Conservation (phyloP, 2,113 vertebrate species). For the Poeciliopsis retropinna region DNA sequence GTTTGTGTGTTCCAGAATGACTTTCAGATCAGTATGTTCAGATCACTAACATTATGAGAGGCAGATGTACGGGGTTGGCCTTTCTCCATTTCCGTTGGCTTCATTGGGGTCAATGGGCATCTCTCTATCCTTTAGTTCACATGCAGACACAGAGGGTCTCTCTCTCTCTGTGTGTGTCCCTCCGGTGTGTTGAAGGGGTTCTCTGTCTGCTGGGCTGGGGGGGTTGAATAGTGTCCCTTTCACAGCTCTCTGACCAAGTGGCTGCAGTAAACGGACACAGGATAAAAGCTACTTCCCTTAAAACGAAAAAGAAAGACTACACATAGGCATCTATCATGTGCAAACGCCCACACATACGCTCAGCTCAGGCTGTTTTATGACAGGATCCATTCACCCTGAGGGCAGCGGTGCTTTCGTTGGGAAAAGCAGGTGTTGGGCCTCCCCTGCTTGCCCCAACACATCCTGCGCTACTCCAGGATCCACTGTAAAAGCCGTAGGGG, state of each 20-base stretch:
- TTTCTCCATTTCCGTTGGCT: slow-evolving; percentile 66
- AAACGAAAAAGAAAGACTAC: slow-evolving; percentile 50
- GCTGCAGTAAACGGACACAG: slow-evolving; percentile 65
- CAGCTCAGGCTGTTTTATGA: slow-evolving; percentile 49
- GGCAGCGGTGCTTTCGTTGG: slow-evolving; percentile 31
- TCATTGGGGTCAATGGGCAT: slow-evolving; percentile 60
- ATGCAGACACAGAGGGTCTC: slow-evolving; percentile 65
- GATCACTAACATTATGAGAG: slow-evolving; percentile 70
- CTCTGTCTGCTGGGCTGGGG: slow-evolving; percentile 65
- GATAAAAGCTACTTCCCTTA: slow-evolving; percentile 77
- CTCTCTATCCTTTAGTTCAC: slow-evolving; percentile 54
- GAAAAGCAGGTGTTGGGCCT: slow-evolving; percentile 67
- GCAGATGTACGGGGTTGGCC: slow-evolving; percentile 69
- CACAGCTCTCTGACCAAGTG: slow-evolving; percentile 60
- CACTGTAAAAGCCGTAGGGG: slow-evolving; percentile 17
- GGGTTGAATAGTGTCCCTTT: slow-evolving; percentile 73
- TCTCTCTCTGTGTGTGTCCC: slow-evolving; percentile 29
- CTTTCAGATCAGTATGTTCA: slow-evolving; percentile 39
- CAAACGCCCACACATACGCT: slow-evolving; percentile 9
- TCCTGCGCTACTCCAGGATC: slow-evolving; percentile 23
- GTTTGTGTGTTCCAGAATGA: slow-evolving; percentile 10
- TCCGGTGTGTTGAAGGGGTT: slow-evolving; percentile 63
- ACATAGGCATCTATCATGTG: slow-evolving; percentile 22
- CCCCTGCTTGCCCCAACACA: slow-evolving; percentile 33
- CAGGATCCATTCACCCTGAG: slow-evolving; percentile 66